Evolutionary conservation across 2,888 invertebrate genomes (phyloP).

Genomic region (Trimorus sp.): DNA sequence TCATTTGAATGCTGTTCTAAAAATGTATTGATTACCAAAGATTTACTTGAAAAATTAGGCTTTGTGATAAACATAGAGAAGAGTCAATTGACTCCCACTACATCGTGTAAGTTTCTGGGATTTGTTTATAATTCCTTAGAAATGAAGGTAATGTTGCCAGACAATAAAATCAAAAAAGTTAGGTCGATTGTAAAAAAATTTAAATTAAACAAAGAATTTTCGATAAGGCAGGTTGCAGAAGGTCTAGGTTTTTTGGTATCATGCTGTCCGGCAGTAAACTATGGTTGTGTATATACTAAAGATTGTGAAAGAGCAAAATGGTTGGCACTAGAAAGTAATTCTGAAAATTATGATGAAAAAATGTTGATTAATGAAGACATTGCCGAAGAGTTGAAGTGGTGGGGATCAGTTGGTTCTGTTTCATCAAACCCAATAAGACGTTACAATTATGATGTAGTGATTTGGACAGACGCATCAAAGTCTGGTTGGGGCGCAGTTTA

Average conservation of each 20-base stretch:
- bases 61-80: conserved; percentile 44
- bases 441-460: background rate
- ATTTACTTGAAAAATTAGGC: conserved; percentile 15
- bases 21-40: conserved; percentile 4
- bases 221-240: conserved; percentile 29
- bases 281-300: conserved; percentile 36
- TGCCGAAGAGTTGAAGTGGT: conserved; percentile 13
- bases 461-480: conserved; percentile 23
- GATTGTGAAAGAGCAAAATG: conserved; percentile 18
- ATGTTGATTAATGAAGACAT: conserved; percentile 8
- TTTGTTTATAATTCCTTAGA: conserved; percentile 17
- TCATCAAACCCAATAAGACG: background rate
- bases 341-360: conserved; percentile 7
- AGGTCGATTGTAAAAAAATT: background rate
- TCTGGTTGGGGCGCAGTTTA: conserved; percentile 52
- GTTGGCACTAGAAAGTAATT: conserved; percentile 9
- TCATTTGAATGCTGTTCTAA: conserved; percentile 15
- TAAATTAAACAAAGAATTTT: conserved; percentile 7
- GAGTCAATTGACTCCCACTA: conserved; percentile 82
- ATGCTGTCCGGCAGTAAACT: conserved; percentile 41
- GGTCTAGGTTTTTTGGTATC: conserved; percentile 35
- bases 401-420: background rate
- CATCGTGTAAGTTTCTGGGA: conserved; percentile 82
- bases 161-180: conserved; percentile 15
- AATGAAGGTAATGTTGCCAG: conserved; percentile 14